Conservation (phyloP, 23 tunicate species). For the Botrylloides violaceus region DNA sequence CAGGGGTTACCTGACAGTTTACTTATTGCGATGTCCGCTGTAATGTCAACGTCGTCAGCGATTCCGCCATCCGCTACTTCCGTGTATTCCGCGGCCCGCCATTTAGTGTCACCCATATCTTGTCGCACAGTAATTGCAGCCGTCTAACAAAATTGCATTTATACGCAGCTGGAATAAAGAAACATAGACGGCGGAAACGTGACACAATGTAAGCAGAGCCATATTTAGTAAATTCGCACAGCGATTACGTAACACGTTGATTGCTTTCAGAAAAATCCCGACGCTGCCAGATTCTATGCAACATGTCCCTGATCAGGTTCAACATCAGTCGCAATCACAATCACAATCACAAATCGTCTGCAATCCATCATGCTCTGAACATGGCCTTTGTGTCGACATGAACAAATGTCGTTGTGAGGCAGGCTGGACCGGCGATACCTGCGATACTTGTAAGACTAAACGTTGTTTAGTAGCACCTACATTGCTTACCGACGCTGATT, state of each 20-base stretch:
- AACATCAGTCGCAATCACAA: constrained; percentile 63
- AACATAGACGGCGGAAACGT: constrained; percentile 10
- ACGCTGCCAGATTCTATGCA: constrained; percentile 36
- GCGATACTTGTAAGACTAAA: constrained; percentile 43
- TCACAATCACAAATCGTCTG: neutral
- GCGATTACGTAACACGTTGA: no score
- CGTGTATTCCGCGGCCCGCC: no score
- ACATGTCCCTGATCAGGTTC: constrained; percentile 27
- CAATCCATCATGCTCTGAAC: constrained; percentile 25
- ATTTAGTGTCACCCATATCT: no score
- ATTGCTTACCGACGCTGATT: neutral
- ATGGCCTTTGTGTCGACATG: constrained; percentile 39
- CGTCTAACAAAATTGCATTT: no score
- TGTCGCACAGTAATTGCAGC: no score
- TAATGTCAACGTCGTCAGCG: no score
- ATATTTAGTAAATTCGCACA: no score
- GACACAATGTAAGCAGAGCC: constrained; percentile 14
- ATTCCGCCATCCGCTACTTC: no score
- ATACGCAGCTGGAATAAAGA: constrained; percentile 3
- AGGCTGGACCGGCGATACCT: constrained; percentile 65
- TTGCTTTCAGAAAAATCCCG: constrained; percentile 52
- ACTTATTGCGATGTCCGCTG: no score
- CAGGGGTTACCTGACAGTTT: no score
- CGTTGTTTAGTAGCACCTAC: no score
- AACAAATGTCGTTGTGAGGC: constrained; percentile 47